Percentiles rank a stretch among this genome's conserved stretches.
Evolutionary conservation across 2,113 vertebrate species (phyloP).

Genomic region (Mus pahari): DNA sequence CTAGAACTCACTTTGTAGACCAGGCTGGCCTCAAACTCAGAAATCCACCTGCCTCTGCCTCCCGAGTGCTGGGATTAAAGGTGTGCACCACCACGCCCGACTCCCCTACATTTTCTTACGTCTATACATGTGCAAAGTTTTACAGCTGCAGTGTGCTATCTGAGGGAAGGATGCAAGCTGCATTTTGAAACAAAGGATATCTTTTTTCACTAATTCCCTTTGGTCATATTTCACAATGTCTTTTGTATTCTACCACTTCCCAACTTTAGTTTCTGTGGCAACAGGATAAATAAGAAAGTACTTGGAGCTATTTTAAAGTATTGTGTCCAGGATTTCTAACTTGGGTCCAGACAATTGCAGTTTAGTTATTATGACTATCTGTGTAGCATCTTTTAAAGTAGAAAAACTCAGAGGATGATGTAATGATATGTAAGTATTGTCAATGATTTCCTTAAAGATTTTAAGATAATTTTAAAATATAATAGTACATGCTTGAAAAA

Average conservation of each 20-base stretch:
- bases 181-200: slow-evolving; percentile 41
- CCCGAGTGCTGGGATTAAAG: too few species aligned
- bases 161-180: not conserved
- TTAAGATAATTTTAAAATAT: slow-evolving; percentile 10
- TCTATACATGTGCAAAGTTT: slow-evolving; percentile 7
- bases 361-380: slow-evolving; percentile 44
- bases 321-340: slow-evolving; percentile 55
- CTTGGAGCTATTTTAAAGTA: slow-evolving; percentile 66
- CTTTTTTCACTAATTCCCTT: slow-evolving; percentile 30
- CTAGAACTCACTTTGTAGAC: too few species aligned
- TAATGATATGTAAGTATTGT: not conserved
- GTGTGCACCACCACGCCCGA: too few species aligned
- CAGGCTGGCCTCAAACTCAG: too few species aligned
- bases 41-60: too few species aligned
- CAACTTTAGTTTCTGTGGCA: slow-evolving; percentile 79
- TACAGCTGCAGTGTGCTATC: not conserved
- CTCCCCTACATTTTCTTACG: not conserved
- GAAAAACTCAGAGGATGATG: slow-evolving; percentile 10
- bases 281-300: slow-evolving; percentile 67
- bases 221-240: slow-evolving; percentile 42
- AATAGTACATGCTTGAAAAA: slow-evolving; percentile 21
- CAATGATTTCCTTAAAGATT: slow-evolving; percentile 47
- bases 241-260: slow-evolving; percentile 50
- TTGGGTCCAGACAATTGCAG: not conserved
- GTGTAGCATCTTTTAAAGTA: slow-evolving; percentile 10